Base-by-base conservation (phyloP, 2,888 invertebrate genomes). In the Polydesmus complanatus region DNA sequence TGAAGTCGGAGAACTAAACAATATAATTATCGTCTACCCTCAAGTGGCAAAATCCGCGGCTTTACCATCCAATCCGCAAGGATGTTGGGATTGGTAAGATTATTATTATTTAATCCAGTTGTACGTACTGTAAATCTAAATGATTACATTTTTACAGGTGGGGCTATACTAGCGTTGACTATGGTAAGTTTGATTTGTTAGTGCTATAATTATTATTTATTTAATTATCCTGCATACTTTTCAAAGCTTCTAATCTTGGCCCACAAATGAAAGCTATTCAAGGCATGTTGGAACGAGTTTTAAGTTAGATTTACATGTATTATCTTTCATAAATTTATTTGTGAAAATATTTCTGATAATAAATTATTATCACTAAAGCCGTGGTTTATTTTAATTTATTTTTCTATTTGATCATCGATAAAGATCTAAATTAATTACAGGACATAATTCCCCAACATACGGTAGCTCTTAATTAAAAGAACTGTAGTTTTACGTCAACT, bases 11-110 rank as follows among this genome's bases (percentile, higher is more conserved):
- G 55, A 55, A 14, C 55, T 55, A 26, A 55, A 55, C 21, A 21
- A 55, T 27, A 27, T 55, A 25, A 55, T 55, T 27, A 55, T 55
- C 18, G 55, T 55, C 3, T 55, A 55, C 27, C 55, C 55, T 3
- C 55, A 55, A 26, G 55, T 27, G n/a, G 27, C 3, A 55, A 27
- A 3, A 55, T 55, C 55, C 1, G 3, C 14, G 14, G 14, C 37
- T 37, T 37, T 37, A 5, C 37, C 37, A 14, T 37, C 37, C 14
- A 37, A 37, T 37, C 37, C 37, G 14, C 37, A 37, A 37, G 37
- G 37, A 37, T 37, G 37, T 37, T 37, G 37, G 37, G 37, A 37
- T 14, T 37, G 37, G 37, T 37, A 37, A 37, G 14, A 37, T 8
- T 8, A 37, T 37, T 37, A 8, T 37, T 27, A 26, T 11, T 55